phyloP scores from a whole-genome alignment of 2,888 invertebrate genomes.

The Oeneis ivallda region DNA sequence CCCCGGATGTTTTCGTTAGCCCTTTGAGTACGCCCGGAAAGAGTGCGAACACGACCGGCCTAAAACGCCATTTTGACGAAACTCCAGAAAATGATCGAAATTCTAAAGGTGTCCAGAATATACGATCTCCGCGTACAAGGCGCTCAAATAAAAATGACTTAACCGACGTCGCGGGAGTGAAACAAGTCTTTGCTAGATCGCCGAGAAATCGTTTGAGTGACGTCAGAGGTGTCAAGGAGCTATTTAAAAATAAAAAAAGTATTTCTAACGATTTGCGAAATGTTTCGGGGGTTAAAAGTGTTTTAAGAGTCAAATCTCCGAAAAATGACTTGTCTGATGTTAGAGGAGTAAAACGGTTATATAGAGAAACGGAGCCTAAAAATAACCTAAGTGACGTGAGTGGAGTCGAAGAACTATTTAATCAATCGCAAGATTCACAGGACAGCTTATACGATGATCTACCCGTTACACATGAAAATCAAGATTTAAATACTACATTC shows the following conservation, averaged over 20 bases:
- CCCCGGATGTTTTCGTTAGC: conserved; percentile 65
- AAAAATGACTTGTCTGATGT: conserved; percentile 61
- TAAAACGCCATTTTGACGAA: conserved; percentile 55
- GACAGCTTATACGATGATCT: neutral
- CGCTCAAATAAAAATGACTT: conserved; percentile 64
- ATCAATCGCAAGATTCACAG: conserved; percentile 43
- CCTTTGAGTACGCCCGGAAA: conserved; percentile 56
- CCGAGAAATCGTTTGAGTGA: conserved; percentile 61
- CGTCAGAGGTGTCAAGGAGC: conserved; percentile 61
- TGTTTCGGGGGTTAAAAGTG: conserved; percentile 62
- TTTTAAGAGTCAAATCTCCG: conserved; percentile 50
- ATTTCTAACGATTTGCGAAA: conserved; percentile 60
- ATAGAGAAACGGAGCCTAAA: conserved; percentile 42
- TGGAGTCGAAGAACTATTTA: conserved; percentile 63
- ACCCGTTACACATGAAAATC: neutral
- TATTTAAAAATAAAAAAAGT: conserved; percentile 51
- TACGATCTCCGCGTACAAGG: conserved; percentile 52
- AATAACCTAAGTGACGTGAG: conserved; percentile 55
- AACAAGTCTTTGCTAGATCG: conserved; percentile 57
- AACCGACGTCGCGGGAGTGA: conserved; percentile 64
- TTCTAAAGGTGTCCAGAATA: conserved; percentile 51
- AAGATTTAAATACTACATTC: conserved; percentile 50
- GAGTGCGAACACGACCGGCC: conserved; percentile 54
- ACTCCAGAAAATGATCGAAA: conserved; percentile 58
- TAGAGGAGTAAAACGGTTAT: conserved; percentile 57